A percentile compares a stretch with the other conserved stretches of the same genome.
Evolutionary conservation across 2,888 invertebrate species (phyloP).

Genomic region (Crematogaster levior): DNA sequence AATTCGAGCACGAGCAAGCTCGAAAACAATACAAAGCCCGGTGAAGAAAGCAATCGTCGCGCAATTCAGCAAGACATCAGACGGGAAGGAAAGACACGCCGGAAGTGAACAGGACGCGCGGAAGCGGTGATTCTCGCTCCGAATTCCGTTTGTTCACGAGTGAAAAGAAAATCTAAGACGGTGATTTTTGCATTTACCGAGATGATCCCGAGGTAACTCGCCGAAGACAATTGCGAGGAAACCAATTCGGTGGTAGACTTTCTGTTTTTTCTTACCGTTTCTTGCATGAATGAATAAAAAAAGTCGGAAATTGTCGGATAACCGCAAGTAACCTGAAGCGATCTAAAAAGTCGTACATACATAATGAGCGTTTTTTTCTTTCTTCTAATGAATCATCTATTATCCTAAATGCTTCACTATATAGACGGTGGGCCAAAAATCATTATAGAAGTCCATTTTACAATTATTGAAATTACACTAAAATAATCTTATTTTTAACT

Average conservation of each 20-base stretch:
- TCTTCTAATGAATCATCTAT: neutral
- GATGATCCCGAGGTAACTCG: constrained; percentile 28
- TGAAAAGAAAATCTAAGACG: constrained; percentile 30
- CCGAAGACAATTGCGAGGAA: constrained; percentile 46
- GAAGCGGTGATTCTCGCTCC: constrained; percentile 30
- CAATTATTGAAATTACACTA: too few relatives aligned
- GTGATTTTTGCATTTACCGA: constrained; percentile 27
- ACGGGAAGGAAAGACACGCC: constrained; percentile 31
- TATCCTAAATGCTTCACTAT: neutral
- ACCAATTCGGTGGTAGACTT: constrained; percentile 29
- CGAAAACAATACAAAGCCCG: constrained; percentile 16
- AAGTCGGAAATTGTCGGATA: constrained; percentile 8
- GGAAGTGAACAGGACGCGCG: constrained; percentile 40
- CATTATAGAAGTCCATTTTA: too few relatives aligned
- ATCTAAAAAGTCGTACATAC: neutral
- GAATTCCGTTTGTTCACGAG: constrained; percentile 29
- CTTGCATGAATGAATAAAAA: constrained; percentile 9
- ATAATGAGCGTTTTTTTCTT: neutral
- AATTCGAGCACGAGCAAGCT: neutral
- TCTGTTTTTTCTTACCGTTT: neutral
- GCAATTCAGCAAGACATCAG: constrained; percentile 56
- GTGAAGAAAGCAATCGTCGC: constrained; percentile 59
- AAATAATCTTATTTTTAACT: too few relatives aligned
- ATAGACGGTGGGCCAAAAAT: too few relatives aligned
- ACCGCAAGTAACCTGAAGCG: neutral